A percentile compares a stretch with the other conserved stretches of the same genome.
phyloP scores from a whole-genome alignment of 1,140 invertebrate genomes.

The Drosophila bocki region DNA sequence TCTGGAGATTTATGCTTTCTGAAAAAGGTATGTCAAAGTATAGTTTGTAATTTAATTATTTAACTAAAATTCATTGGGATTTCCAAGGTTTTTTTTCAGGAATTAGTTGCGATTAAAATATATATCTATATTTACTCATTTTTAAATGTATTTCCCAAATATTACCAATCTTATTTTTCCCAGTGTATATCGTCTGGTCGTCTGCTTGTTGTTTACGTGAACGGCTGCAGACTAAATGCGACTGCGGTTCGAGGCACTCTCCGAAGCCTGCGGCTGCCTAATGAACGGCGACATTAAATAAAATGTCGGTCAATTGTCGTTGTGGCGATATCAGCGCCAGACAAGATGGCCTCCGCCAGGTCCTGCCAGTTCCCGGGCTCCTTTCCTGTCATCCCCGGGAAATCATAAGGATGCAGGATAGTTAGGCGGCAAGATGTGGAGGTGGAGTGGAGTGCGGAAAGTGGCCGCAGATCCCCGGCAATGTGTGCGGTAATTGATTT shows the following conservation, averaged over 20 bases:
- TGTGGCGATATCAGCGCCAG: conserved; percentile 66
- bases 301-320: conserved; percentile 81
- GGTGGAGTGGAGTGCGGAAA: neutral
- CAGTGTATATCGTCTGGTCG: conserved; percentile 16
- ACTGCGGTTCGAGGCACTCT: conserved; percentile 46
- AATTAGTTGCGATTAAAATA: neutral
- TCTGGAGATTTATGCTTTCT: too few species aligned
- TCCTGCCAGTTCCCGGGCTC: neutral
- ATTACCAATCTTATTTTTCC: neutral
- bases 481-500: conserved; percentile 78
- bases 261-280: conserved; percentile 63
- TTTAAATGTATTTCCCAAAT: too few species aligned
- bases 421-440: neutral
- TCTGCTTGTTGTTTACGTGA: conserved; percentile 42
- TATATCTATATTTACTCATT: neutral
- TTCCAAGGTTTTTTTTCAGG: neutral
- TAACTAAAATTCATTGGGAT: neutral
- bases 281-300: conserved; percentile 82
- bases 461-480: conserved; percentile 21
- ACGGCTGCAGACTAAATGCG: conserved; percentile 57
- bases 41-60: too few species aligned
- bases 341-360: conserved; percentile 44
- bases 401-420: conserved; percentile 6
- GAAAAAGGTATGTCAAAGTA: too few species aligned
- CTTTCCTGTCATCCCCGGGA: neutral